Conservation (phyloP, 2,113 vertebrate genomes). For the Gobiocypris rarus region DNA sequence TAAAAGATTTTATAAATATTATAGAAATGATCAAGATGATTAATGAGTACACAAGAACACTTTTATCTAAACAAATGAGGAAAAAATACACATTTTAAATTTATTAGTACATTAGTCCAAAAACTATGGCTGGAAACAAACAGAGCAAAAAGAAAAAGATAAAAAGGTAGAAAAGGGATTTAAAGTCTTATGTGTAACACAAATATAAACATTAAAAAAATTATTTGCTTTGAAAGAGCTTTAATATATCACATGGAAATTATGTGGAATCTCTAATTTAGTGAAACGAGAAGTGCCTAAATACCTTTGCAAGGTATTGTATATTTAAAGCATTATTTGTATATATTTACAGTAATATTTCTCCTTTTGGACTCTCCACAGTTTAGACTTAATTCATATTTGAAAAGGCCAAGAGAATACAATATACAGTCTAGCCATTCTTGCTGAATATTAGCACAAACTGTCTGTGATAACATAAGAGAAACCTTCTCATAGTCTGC, state of each 20-base stretch:
- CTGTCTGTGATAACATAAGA: slow-evolving; percentile 21
- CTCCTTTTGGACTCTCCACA: slow-evolving; percentile 4
- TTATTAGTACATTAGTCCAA: too few relatives aligned
- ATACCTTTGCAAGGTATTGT: background rate
- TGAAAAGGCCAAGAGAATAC: slow-evolving; percentile 12
- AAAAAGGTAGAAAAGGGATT: background rate
- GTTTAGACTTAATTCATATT: background rate
- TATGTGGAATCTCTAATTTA: background rate
- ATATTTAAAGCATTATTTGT: background rate
- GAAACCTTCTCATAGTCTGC: slow-evolving; percentile 9
- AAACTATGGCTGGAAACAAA: too few relatives aligned
- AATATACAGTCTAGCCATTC: background rate
- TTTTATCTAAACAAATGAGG: background rate
- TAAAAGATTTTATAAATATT: background rate
- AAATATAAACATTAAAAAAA: background rate
- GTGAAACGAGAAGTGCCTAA: background rate
- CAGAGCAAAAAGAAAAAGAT: background rate
- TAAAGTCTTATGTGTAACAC: background rate
- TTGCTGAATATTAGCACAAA: background rate
- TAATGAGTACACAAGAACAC: background rate
- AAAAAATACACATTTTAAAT: background rate
- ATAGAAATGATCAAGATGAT: background rate
- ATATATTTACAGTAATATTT: background rate
- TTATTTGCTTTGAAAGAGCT: background rate
- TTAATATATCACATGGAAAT: background rate